Conservation (phyloP, 2,113 vertebrate species). For the Leptocoma aspasia region DNA sequence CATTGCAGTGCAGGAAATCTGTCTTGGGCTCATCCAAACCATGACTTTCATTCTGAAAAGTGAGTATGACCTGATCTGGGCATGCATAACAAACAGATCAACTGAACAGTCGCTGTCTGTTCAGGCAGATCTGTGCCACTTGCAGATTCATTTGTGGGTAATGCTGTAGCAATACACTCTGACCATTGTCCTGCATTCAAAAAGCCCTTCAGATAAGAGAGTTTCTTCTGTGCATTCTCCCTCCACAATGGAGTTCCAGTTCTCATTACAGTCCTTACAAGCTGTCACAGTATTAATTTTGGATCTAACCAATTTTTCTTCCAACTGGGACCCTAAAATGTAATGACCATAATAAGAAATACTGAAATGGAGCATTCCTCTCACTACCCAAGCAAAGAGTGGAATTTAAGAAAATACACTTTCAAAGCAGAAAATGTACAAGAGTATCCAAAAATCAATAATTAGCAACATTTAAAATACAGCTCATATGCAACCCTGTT, state of each 20-base stretch:
- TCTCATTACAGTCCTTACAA: not conserved
- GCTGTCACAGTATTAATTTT: not conserved
- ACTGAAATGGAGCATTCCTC: not conserved
- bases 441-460: not conserved
- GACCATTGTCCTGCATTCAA: not conserved
- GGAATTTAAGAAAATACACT: not conserved
- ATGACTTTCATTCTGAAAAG: not conserved
- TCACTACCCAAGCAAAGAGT: not conserved
- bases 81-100: not conserved
- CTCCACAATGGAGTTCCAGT: not conserved
- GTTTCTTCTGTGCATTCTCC: not conserved
- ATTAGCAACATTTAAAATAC: not conserved
- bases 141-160: not conserved
- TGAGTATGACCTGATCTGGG: not conserved
- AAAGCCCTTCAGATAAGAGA: not conserved
- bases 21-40: not conserved
- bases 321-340: not conserved
- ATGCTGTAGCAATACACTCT: not conserved
- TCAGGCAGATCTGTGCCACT: not conserved
- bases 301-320: not conserved
- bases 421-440: not conserved
- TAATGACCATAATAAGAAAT: not conserved
- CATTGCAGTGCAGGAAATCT: accelerated
- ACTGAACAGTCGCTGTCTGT: not conserved
- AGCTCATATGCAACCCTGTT: not conserved